Evolutionary conservation across 1,140 invertebrate species (phyloP), one percentile per base, ranked within the genome.

Genomic region (Trichonephila inaurata): DNA sequence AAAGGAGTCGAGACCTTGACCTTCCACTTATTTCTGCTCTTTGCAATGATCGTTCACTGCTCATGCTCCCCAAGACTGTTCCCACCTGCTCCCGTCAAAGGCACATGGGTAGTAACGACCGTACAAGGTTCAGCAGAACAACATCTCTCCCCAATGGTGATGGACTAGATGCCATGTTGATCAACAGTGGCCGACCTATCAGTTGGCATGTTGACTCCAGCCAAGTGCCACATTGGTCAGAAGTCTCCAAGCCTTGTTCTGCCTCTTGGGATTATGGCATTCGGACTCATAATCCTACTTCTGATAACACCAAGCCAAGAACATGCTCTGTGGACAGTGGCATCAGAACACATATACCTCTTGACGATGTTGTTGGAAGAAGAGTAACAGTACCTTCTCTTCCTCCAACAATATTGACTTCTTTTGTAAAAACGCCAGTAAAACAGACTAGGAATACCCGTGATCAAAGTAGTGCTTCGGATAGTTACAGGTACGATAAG

Each of bases 1-100:
- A 98, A 95, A 98, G 98, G 96, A 98, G 98, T 96, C 97, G 97
- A 94, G 97, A 98, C 95, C 96, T 98, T 94, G 98, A 98, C 96
- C 96, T 99, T 95, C 98, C 98, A 21, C 96, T 99, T 58, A 98
- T 99, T 95, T 97, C 98, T 66, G 98, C 98, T 7, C 96, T 99
- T 85, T 99, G 98, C 96, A 98, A 98, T 95, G 98, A 99, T 95
- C 96, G 97, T 58, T 98, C 98, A 21, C 92, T 95, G 44, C 88
- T 95, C 12, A 94, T 94, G 94, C 40, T 94, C 0, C 95, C 95
- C n/a, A 94, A 95, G 62, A 95, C 94, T 28, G 94, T 95, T 33
- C 94, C 94, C 10, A 94, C 92, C 18, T 94, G 94, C 28, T 91
- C 94, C 10, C 40, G 94, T n/a, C 92, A 94, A 40, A 91, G 94